Conservation (phyloP, 2,797 vertebrate genomes). For the Brachyrhaphis roseni region DNA sequence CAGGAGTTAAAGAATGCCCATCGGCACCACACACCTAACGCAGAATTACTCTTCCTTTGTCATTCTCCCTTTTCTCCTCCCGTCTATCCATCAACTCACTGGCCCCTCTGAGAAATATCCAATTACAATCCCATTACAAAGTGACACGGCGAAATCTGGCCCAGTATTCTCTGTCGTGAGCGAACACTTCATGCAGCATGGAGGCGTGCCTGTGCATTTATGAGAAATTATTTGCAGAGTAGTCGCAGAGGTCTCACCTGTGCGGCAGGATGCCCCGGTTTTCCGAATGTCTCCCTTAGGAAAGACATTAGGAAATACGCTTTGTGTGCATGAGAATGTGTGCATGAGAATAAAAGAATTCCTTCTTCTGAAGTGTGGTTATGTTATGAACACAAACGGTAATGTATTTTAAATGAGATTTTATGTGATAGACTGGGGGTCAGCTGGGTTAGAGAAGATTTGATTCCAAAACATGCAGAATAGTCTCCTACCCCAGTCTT, state of each 20-base stretch:
- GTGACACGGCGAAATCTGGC: conserved; percentile 37
- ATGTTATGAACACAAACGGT: neutral
- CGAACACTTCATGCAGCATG: conserved; percentile 35
- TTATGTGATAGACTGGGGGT: neutral
- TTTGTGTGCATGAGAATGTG: neutral
- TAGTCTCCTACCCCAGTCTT: too few relatives aligned
- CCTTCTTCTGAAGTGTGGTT: neutral
- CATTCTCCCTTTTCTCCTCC: neutral
- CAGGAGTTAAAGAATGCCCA: neutral
- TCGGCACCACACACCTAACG: conserved; percentile 9
- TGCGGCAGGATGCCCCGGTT: neutral
- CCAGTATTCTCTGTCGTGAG: conserved; percentile 28
- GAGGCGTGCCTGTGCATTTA: conserved; percentile 19
- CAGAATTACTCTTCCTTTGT: neutral
- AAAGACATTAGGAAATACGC: neutral
- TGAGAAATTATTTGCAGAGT: conserved; percentile 16
- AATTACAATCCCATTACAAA: conserved; percentile 54
- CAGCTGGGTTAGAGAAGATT: neutral
- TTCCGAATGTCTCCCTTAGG: neutral
- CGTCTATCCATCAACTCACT: conserved; percentile 15
- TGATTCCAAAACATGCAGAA: neutral
- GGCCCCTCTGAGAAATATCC: conserved; percentile 41
- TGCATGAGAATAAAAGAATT: neutral
- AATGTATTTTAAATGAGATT: neutral
- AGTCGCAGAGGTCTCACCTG: conserved; percentile 26